A percentile compares a stretch with the other conserved stretches of the same genome.
Evolutionary conservation across 2,797 vertebrate genomes (phyloP).

Genomic region (Aulostomus chinensis): DNA sequence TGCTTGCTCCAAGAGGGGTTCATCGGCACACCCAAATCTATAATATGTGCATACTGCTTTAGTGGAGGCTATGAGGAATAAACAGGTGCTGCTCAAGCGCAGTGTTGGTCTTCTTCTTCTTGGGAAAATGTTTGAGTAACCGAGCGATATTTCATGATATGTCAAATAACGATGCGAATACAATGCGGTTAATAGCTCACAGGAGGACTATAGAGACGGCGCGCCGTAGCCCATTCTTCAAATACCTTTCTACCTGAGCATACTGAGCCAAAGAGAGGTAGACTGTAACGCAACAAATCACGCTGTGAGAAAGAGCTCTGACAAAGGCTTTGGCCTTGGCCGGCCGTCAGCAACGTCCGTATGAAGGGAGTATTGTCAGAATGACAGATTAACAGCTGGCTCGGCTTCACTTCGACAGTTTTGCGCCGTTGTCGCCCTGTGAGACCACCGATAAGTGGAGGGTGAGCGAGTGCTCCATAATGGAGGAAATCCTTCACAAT

Average conservation of each 20-base stretch:
- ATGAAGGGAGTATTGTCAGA: neutral
- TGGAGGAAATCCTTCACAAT: no score
- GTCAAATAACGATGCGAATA: conserved; percentile 35
- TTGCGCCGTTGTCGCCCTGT: no score
- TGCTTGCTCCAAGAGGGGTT: conserved; percentile 34
- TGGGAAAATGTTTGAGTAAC: conserved; percentile 39
- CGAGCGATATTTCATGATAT: conserved; percentile 35
- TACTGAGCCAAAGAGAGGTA: conserved; percentile 10
- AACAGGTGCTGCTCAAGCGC: conserved; percentile 47
- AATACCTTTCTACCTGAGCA: no score
- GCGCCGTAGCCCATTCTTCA: no score
- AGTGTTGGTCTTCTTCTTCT: conserved; percentile 6
- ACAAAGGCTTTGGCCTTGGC: neutral
- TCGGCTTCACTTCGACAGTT: no score
- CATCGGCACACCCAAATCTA: conserved; percentile 41
- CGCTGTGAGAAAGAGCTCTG: neutral
- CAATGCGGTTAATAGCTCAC: conserved; percentile 27
- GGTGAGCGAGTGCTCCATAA: no score
- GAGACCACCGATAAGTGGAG: no score
- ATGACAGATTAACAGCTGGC: neutral
- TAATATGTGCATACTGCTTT: conserved; percentile 25
- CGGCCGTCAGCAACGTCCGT: neutral
- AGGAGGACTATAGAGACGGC: no score
- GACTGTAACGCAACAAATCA: conserved; percentile 11
- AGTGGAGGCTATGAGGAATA: conserved; percentile 10